Evolutionary conservation across 1,140 invertebrate species (phyloP).

Genomic region (Drosophila guanche): DNA sequence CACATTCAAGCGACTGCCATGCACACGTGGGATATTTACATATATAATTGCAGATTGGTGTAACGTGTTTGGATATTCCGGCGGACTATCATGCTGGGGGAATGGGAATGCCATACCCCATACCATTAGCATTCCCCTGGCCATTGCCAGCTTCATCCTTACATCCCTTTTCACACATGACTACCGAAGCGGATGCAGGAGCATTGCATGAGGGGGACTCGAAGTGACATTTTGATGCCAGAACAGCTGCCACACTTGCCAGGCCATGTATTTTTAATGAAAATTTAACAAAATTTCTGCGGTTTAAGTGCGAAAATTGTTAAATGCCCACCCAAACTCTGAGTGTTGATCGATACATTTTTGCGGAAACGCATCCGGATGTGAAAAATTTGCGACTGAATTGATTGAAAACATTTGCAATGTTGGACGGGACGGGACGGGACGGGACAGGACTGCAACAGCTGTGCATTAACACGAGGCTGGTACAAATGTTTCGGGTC

Average conservation of each 20-base stretch:
- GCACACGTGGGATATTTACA: slow-evolving; percentile 52
- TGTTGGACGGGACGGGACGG: too few species aligned
- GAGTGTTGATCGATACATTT: slow-evolving; percentile 49
- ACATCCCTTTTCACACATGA: slow-evolving; percentile 41
- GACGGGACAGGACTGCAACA: slow-evolving; percentile 18
- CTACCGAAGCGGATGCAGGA: slow-evolving; percentile 51
- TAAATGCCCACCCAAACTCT: slow-evolving; percentile 21
- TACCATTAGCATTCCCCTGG: background rate
- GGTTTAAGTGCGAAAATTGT: slow-evolving; percentile 77
- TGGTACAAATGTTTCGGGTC: slow-evolving; percentile 1
- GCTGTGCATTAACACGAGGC: slow-evolving; percentile 34
- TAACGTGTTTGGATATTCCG: slow-evolving; percentile 49
- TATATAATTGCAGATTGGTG: slow-evolving; percentile 72
- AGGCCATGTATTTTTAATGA: slow-evolving; percentile 73
- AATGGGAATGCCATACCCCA: too few species aligned
- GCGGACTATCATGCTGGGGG: slow-evolving; percentile 3
- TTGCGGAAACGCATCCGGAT: slow-evolving; percentile 62
- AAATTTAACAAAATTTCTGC: slow-evolving; percentile 75
- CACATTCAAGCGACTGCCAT: slow-evolving; percentile 10
- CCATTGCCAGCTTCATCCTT: background rate
- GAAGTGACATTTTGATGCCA: slow-evolving; percentile 67
- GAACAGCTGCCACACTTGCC: slow-evolving; percentile 61
- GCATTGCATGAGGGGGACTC: slow-evolving; percentile 38
- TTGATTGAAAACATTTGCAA: slow-evolving; percentile 66
- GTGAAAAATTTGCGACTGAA: slow-evolving; percentile 75